Evolutionary conservation across 2,888 invertebrate species (phyloP).

Genomic region (Synanthedon andrenaeformis): DNA sequence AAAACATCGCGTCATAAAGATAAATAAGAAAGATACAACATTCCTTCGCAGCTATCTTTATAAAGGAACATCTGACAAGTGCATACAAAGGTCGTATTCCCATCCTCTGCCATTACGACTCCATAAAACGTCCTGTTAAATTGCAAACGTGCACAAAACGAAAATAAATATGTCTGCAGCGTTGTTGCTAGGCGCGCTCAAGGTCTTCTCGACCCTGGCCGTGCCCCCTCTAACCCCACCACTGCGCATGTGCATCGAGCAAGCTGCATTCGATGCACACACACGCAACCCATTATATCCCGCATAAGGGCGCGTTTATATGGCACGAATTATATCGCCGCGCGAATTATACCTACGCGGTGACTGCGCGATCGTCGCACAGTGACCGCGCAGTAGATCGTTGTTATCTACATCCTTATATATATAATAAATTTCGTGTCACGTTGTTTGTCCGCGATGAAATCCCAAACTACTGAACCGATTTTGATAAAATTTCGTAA

Average conservation of each 20-base stretch:
- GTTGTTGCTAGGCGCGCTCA: constrained; percentile 64
- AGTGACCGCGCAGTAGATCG: too few relatives aligned
- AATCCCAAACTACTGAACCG: too few relatives aligned
- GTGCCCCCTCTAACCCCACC: constrained; percentile 22
- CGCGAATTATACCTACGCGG: not conserved
- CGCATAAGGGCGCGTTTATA: constrained; percentile 2
- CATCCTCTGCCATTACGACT: constrained; percentile 30
- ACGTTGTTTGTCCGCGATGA: too few relatives aligned
- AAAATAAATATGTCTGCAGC: constrained; percentile 43
- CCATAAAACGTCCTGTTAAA: constrained; percentile 51
- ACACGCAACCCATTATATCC: constrained; percentile 10
- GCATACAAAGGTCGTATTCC: constrained; percentile 25
- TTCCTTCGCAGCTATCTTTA: constrained; percentile 1
- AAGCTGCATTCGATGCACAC: constrained; percentile 35
- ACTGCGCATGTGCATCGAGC: constrained; percentile 43
- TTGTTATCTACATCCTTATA: not conserved
- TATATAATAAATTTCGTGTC: too few relatives aligned
- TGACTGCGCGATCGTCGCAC: not conserved
- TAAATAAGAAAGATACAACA: constrained; percentile 19
- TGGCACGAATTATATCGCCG: not conserved
- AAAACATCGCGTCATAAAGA: constrained; percentile 19
- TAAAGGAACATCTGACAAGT: constrained; percentile 14
- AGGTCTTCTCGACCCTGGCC: constrained; percentile 58
- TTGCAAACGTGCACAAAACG: constrained; percentile 54
- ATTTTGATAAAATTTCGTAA: too few relatives aligned